Conservation (phyloP, 2,888 invertebrate species). For the Cantharis rufa region DNA sequence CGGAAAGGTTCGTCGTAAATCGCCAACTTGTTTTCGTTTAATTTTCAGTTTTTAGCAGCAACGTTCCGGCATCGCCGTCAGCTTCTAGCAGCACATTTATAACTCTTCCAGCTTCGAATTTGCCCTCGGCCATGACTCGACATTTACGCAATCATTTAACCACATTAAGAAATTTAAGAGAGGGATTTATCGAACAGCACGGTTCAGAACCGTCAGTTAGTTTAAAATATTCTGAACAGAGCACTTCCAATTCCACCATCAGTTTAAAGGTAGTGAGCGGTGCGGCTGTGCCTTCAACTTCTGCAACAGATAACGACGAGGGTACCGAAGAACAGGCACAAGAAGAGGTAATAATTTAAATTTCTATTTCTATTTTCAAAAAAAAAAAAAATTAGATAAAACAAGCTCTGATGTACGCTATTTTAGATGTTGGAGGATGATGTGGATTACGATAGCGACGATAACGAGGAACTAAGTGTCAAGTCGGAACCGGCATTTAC, state of each 20-base stretch:
- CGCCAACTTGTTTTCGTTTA: background rate
- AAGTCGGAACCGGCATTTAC: constrained; percentile 35
- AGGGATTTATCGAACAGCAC: constrained; percentile 62
- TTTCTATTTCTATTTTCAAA: too few relatives aligned
- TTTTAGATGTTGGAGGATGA: constrained; percentile 45
- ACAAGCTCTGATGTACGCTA: too few relatives aligned
- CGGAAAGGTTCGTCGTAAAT: background rate
- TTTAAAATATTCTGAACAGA: constrained; percentile 65
- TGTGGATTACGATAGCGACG: constrained; percentile 48
- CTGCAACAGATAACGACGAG: constrained; percentile 26
- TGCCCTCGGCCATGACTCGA: constrained; percentile 42
- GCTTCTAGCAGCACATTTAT: constrained; percentile 17
- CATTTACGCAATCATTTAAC: constrained; percentile 51
- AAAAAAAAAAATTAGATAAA: too few relatives aligned
- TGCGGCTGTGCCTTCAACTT: constrained; percentile 40
- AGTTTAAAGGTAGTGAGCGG: constrained; percentile 56
- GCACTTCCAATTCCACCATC: constrained; percentile 65
- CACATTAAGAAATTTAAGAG: constrained; percentile 55
- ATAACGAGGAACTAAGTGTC: constrained; percentile 30
- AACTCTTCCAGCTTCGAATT: constrained; percentile 37
- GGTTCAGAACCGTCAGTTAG: constrained; percentile 64
- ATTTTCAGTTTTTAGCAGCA: background rate
- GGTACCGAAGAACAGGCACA: background rate
- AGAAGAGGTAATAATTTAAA: constrained; percentile 28
- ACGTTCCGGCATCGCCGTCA: background rate